These are phyloP conservation scores for Drosophila oshimai DNA, from an alignment of 1,140 invertebrate species.

Conservation along the genomic window DNA sequence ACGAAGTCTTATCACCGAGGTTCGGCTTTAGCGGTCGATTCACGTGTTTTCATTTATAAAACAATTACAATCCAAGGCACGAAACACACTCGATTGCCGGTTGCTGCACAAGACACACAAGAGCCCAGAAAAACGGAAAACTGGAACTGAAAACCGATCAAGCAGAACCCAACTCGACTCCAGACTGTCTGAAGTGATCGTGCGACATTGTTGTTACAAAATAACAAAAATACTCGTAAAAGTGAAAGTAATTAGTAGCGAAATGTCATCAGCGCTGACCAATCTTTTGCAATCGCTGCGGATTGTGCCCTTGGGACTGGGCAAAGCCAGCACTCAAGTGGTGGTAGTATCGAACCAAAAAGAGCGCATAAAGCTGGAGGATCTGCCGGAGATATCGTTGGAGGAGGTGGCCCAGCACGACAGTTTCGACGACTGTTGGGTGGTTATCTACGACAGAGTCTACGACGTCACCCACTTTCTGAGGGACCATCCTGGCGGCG, in stretches of 20 bases:
- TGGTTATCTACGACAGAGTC: slow-evolving; percentile 89
- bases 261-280: slow-evolving; percentile 66
- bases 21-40: slow-evolving; percentile 16
- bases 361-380: slow-evolving; percentile 21
- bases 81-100: slow-evolving; percentile 58
- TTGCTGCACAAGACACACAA: slow-evolving; percentile 27
- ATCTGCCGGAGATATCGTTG: slow-evolving; percentile 83
- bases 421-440: slow-evolving; percentile 86
- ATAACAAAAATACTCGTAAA: slow-evolving; percentile 21
- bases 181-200: slow-evolving; percentile 18
- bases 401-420: slow-evolving; percentile 88
- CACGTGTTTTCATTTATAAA: slow-evolving; percentile 75
- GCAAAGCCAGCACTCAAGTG: slow-evolving; percentile 33
- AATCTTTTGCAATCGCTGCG: slow-evolving; percentile 68
- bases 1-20: slow-evolving; percentile 47
- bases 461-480: slow-evolving; percentile 90
- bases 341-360: slow-evolving; percentile 36
- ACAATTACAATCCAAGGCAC: slow-evolving; percentile 47
- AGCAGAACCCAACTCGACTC: slow-evolving; percentile 35
- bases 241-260: slow-evolving; percentile 57
- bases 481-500: slow-evolving; percentile 92
- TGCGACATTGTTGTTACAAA: slow-evolving; percentile 29
- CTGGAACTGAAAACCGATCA: slow-evolving; percentile 23
- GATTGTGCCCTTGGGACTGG: slow-evolving; percentile 47
- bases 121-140: slow-evolving; percentile 42